A percentile compares a stretch with the other conserved stretches of the same genome.
Conservation (phyloP, 1,140 invertebrate genomes). For the Cotesia glomerata region DNA sequence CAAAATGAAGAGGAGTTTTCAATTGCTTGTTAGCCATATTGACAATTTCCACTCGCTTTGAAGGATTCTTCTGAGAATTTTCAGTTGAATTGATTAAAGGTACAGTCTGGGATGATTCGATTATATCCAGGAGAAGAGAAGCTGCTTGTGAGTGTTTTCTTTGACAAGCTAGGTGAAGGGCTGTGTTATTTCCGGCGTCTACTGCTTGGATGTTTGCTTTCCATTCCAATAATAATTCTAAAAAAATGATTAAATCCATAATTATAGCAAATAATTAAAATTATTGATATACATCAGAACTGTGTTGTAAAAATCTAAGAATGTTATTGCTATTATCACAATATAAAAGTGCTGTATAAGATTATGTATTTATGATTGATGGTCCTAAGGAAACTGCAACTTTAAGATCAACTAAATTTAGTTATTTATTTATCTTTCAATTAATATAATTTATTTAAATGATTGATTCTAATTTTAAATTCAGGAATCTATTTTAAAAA, state of each 20-base stretch:
- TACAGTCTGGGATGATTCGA: slow-evolving; percentile 47
- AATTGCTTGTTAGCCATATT: slow-evolving; percentile 67
- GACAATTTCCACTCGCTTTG: slow-evolving; percentile 53
- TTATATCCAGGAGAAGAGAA: slow-evolving; percentile 65
- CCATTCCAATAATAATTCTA: slow-evolving; percentile 65
- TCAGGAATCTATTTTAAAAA: too few relatives aligned
- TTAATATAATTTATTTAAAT: too few relatives aligned
- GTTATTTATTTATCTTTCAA: too few relatives aligned
- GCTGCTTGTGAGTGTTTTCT: slow-evolving; percentile 66
- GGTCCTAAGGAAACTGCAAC: too few relatives aligned
- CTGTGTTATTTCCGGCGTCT: slow-evolving; percentile 67
- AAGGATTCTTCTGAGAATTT: slow-evolving; percentile 26
- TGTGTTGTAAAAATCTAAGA: too few relatives aligned
- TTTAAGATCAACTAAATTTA: too few relatives aligned
- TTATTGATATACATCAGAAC: too few relatives aligned
- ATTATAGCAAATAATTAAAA: background rate
- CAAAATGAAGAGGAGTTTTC: slow-evolving; percentile 62
- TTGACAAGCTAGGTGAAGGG: slow-evolving; percentile 69
- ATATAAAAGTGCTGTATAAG: too few relatives aligned
- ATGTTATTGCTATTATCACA: too few relatives aligned
- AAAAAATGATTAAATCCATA: slow-evolving; percentile 25
- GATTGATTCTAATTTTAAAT: too few relatives aligned
- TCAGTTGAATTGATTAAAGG: slow-evolving; percentile 17
- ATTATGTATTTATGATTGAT: too few relatives aligned
- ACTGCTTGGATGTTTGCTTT: slow-evolving; percentile 63